These are phyloP conservation scores for Dinocampus coccinellae DNA, from an alignment of 2,888 invertebrate species.

Conservation along the genomic window DNA sequence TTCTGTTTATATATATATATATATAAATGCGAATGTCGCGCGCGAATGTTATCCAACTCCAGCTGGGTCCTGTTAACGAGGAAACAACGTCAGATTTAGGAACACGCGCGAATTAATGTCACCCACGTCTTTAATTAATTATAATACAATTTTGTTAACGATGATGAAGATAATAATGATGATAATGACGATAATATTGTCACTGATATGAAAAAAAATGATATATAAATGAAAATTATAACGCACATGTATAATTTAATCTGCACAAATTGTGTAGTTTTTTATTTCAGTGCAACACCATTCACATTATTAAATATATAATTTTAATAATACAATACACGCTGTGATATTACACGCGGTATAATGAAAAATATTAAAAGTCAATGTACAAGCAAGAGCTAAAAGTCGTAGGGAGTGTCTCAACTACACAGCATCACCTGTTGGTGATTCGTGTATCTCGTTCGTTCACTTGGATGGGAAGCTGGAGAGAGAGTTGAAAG, in stretches of 20 bases:
- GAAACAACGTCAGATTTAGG: neutral
- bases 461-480: constrained; percentile 40
- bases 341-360: neutral
- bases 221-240: no score
- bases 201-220: no score
- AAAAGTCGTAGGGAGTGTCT: constrained; percentile 62
- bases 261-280: no score
- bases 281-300: no score
- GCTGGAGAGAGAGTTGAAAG: constrained; percentile 23
- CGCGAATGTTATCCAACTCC: neutral
- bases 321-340: neutral
- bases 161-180: no score
- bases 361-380: neutral
- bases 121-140: no score
- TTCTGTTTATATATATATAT: neutral
- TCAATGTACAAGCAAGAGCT: neutral
- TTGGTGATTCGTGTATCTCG: constrained; percentile 60
- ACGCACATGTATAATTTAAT: no score
- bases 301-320: no score
- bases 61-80: neutral
- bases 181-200: no score
- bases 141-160: no score
- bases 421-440: constrained; percentile 61
- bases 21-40: neutral
- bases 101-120: neutral